Conservation (phyloP, 1,140 invertebrate genomes). For the Hetaerina americana region DNA sequence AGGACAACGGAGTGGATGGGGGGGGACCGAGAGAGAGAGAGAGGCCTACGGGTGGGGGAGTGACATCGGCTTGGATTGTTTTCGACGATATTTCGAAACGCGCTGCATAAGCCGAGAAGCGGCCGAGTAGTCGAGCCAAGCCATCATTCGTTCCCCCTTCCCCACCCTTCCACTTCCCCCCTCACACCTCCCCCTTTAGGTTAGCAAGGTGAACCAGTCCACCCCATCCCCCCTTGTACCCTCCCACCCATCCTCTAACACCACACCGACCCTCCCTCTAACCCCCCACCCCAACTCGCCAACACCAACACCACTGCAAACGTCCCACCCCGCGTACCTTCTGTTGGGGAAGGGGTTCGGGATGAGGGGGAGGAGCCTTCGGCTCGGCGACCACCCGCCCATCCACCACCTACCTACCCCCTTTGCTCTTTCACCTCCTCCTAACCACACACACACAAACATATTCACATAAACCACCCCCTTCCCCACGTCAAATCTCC, state of each 20-base stretch:
- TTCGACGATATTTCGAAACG: not conserved
- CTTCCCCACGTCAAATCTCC: too few relatives aligned
- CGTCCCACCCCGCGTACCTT: not conserved
- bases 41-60: too few relatives aligned
- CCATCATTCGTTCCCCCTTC: not conserved
- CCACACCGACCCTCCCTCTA: too few relatives aligned
- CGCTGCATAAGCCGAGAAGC: not conserved
- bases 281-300: not conserved
- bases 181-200: too few relatives aligned
- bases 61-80: not conserved
- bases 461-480: too few relatives aligned
- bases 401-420: too few relatives aligned
- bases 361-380: not conserved
- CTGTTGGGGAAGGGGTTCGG: not conserved
- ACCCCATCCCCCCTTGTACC: not conserved
- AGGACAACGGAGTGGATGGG: not conserved
- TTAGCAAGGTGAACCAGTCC: not conserved
- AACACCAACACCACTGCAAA: too few relatives aligned
- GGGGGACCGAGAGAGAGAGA: not conserved
- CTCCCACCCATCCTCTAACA: too few relatives aligned
- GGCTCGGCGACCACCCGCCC: too few relatives aligned
- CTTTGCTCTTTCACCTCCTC: too few relatives aligned
- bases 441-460: too few relatives aligned
- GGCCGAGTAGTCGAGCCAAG: not conserved
- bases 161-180: not conserved